Evolutionary conservation across 2,888 invertebrate genomes (phyloP), one percentile per base, ranked within the genome.

Genomic region (Leucoma salicis): DNA sequence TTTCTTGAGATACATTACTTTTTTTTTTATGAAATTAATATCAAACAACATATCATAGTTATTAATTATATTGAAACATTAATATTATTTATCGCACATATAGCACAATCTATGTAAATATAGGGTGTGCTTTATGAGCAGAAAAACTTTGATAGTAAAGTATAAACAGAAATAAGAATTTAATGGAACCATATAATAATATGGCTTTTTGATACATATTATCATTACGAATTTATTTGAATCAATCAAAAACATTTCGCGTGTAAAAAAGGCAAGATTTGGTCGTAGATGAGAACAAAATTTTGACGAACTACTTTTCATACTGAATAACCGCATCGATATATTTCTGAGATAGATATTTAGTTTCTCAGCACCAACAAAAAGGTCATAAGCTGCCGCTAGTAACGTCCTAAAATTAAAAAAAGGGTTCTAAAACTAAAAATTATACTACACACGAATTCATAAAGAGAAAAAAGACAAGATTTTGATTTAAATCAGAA

Each of bases 251-350:
- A 24, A 24, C 13, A 32, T 25, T 38, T 44, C 25, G 21, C 13
- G 46, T 25, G 36, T 39, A 31, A 39, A 38, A 35, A 24, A 37
- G 43, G 13, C 44, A 15, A 31, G 25, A 38, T 45, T 7, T n/a
- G 43, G 5, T 46, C 28, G 4, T 25, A 38, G 58, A 59, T 58
- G 60, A 58, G 59, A 59, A 57, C 41, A 43, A 42, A 59, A 59
- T 53, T 60, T 60, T 40, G 53, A 53, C 16, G 18, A 12, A 35
- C 15, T 31, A 18, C 24, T 34, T 29, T 39, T 24, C 32, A 37
- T 6, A 25, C 15, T 44, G 45, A 36, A 44, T 44, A 33, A 31
- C 37, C 56, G 21, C 29, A 39, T 21, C 41, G 49, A 54, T 37
- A 32, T 28, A 45, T 5, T 8, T 16, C 0, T 13, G 10, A 12